phyloP scores from a whole-genome alignment of 2,113 vertebrate genomes.

The Mixornis gularis region DNA sequence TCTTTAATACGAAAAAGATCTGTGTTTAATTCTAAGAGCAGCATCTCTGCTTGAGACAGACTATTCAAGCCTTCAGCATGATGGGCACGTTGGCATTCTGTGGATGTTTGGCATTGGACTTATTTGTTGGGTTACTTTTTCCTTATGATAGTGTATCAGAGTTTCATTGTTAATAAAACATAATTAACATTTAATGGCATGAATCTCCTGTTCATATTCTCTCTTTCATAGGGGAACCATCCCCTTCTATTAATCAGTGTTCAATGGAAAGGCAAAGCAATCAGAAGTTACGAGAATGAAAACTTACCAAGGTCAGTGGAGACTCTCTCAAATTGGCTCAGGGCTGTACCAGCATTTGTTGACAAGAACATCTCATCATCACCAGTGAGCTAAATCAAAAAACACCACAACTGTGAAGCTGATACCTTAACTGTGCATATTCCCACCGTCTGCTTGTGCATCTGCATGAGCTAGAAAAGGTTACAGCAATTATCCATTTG shows the following conservation, averaged over 20 bases:
- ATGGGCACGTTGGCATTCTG: background rate
- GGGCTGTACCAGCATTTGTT: constrained; percentile 83
- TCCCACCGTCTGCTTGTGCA: background rate
- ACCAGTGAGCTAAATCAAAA: constrained; percentile 78
- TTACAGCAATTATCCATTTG: background rate
- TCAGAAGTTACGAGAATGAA: background rate
- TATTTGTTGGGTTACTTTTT: background rate
- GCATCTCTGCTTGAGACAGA: background rate
- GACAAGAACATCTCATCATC: constrained; percentile 88
- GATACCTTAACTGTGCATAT: background rate
- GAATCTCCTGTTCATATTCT: background rate
- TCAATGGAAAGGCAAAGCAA: background rate
- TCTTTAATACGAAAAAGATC: background rate
- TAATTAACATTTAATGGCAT: background rate
- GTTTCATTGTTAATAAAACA: background rate
- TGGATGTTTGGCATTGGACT: background rate
- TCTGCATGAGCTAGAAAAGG: background rate
- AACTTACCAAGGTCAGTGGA: constrained; percentile 85
- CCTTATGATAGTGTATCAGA: background rate
- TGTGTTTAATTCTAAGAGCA: background rate
- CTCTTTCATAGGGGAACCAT: background rate
- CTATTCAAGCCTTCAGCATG: background rate
- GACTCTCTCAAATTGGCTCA: constrained; percentile 95
- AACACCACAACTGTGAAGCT: background rate
- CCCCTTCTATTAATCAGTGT: background rate